Percentiles rank a stretch among this genome's conserved stretches.
phyloP scores from a whole-genome alignment of 2,888 invertebrate species.

The Hirtodrosophila cameraria region DNA sequence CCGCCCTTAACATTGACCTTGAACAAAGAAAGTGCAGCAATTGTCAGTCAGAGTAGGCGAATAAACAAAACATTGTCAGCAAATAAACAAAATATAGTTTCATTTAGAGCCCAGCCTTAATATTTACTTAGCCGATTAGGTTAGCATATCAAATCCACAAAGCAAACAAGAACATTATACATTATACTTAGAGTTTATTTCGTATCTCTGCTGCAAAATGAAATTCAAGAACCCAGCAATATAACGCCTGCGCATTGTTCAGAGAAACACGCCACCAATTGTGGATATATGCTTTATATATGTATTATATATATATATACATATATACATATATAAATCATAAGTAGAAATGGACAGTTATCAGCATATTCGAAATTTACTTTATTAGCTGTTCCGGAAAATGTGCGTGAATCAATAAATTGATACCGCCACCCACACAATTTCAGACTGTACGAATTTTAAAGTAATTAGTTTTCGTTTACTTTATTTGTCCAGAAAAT shows the following conservation, averaged over 20 bases:
- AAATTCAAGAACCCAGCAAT: slow-evolving; percentile 4
- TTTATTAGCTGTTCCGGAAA: slow-evolving; percentile 45
- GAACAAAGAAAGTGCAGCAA: slow-evolving; percentile 49
- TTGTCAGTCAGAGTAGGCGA: slow-evolving; percentile 24
- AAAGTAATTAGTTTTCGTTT: background rate
- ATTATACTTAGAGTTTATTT: background rate
- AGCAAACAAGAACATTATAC: slow-evolving; percentile 10
- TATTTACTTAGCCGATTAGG: slow-evolving; percentile 22
- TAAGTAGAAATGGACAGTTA: slow-evolving; percentile 16
- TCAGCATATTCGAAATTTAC: slow-evolving; percentile 8
- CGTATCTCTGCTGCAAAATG: background rate
- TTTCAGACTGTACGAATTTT: background rate
- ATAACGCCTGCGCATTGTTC: slow-evolving; percentile 39
- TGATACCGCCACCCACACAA: slow-evolving; percentile 8
- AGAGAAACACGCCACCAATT: slow-evolving; percentile 25
- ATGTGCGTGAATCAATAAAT: slow-evolving; percentile 39
- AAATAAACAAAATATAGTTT: background rate
- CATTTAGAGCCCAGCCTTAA: background rate
- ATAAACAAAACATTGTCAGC: background rate
- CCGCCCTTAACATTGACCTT: slow-evolving; percentile 58
- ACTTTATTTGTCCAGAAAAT: too few relatives aligned
- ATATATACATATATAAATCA: background rate
- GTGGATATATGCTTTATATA: background rate
- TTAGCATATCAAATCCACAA: slow-evolving; percentile 15
- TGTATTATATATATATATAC: background rate